These are phyloP conservation scores for Idaea aversata DNA, from an alignment of 2,888 invertebrate species.

Conservation along the genomic window DNA sequence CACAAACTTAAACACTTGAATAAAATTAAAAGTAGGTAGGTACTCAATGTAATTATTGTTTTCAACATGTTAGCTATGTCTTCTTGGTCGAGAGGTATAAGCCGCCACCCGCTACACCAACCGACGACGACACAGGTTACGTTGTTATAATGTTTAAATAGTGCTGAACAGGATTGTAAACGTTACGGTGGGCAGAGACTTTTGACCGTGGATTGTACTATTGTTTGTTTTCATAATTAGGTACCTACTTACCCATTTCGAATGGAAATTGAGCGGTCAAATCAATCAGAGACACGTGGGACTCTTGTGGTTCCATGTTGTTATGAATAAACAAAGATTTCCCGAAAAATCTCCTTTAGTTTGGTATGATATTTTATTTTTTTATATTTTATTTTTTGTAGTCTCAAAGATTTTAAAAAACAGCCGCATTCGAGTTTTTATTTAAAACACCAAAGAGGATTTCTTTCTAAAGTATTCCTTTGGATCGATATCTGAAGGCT, in stretches of 20 bases:
- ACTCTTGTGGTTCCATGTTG: constrained; percentile 35
- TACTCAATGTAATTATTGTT: no score
- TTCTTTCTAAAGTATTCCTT: not conserved
- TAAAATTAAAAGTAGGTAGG: no score
- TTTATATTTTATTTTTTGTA: constrained; percentile 6
- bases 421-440: not conserved
- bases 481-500: no score
- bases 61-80: no score
- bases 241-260: constrained; percentile 55
- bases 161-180: no score
- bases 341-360: constrained; percentile 15
- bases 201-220: no score
- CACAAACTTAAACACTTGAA: no score
- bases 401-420: not conserved
- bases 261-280: constrained; percentile 64
- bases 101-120: no score
- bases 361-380: constrained; percentile 19
- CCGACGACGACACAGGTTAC: no score
- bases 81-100: no score
- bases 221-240: not conserved
- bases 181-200: no score
- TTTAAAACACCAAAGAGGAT: not conserved
- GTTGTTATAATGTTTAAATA: no score
- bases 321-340: not conserved
- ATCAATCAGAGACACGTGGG: constrained; percentile 59